Conservation (phyloP, 92 coral and sea anemone genomes). For the Porites cylindrica region DNA sequence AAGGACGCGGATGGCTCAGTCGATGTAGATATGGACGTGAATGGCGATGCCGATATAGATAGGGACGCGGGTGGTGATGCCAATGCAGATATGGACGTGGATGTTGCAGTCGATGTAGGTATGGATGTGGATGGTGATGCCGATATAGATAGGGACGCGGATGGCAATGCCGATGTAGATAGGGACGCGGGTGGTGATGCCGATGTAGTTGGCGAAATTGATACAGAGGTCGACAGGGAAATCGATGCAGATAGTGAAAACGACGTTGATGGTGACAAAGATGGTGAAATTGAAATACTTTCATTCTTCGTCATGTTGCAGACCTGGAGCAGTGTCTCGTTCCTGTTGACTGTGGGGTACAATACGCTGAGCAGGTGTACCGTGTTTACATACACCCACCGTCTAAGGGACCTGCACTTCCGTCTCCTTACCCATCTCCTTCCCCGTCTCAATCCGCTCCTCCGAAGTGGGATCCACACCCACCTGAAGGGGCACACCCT, state of each 20-base stretch:
- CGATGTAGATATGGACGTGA: background rate
- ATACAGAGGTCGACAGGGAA: background rate
- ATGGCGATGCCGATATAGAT: background rate
- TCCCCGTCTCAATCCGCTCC: background rate
- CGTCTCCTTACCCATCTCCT: background rate
- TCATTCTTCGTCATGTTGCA: slow-evolving; percentile 12
- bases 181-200: background rate
- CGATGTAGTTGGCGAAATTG: background rate
- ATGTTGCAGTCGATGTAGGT: background rate
- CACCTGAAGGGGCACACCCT: background rate
- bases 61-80: background rate
- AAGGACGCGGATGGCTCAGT: background rate
- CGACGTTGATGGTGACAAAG: background rate
- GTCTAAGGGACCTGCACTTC: background rate
- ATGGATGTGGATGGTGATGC: background rate
- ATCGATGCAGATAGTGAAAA: background rate
- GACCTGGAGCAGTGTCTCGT: background rate
- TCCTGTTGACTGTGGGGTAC: background rate
- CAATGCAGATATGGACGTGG: background rate
- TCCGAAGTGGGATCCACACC: background rate
- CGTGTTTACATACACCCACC: background rate
- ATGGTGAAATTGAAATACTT: background rate
- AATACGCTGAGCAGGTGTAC: background rate
- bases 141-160: background rate
- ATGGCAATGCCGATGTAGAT: too few relatives aligned